A percentile compares a stretch with the other conserved stretches of the same genome.
These are phyloP conservation scores for Falcunculus frontatus DNA, from an alignment of 2,113 vertebrate species.

Conservation along the genomic window DNA sequence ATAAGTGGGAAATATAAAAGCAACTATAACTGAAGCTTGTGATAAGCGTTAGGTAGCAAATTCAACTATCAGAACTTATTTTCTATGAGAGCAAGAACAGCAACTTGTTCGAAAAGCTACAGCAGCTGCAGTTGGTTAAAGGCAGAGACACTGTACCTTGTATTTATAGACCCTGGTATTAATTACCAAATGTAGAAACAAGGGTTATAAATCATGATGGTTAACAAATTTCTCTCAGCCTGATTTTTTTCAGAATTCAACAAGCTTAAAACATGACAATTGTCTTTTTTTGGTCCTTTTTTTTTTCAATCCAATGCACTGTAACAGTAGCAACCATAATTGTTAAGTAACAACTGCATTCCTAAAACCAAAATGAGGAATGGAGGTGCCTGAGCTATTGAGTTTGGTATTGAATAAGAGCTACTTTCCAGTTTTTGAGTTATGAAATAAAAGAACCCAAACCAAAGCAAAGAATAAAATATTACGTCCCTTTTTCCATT, in stretches of 20 bases:
- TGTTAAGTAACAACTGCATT: not conserved
- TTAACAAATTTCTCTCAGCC: not conserved
- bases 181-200: not conserved
- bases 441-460: not conserved
- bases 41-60: not conserved
- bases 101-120: not conserved
- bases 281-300: not conserved
- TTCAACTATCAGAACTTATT: not conserved
- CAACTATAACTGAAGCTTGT: not conserved
- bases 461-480: not conserved
- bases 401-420: not conserved
- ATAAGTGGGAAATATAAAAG: not conserved
- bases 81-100: not conserved
- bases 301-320: not conserved
- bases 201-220: not conserved
- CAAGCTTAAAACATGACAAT: not conserved
- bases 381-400: not conserved
- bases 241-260: not conserved
- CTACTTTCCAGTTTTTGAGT: not conserved
- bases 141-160: not conserved
- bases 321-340: not conserved
- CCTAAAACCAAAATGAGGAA: not conserved
- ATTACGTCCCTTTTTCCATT: not conserved
- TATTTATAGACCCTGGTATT: not conserved
- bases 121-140: not conserved